Percentiles rank a stretch among this genome's conserved stretches.
phyloP scores from a whole-genome alignment of 1,140 invertebrate genomes.

The Alviniconcha marisindica region DNA sequence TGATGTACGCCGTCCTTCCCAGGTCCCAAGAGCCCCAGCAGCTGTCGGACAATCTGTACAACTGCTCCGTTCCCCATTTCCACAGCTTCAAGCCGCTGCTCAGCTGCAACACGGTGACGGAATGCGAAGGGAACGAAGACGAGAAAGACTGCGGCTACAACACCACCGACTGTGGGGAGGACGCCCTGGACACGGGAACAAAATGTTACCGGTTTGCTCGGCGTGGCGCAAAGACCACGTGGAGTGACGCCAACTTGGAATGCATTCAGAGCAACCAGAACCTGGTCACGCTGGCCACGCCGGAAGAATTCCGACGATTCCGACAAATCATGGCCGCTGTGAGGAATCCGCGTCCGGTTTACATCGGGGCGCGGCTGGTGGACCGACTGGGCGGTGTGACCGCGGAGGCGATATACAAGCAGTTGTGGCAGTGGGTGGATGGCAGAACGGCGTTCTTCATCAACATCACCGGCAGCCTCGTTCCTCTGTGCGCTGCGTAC shows the following conservation, averaged over 20 bases:
- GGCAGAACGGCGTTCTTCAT: background rate
- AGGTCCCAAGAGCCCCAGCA: background rate
- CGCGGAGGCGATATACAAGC: background rate
- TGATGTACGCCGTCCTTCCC: background rate
- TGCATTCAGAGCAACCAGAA: background rate
- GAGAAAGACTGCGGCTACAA: background rate
- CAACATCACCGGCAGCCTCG: too few relatives aligned
- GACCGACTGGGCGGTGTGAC: background rate
- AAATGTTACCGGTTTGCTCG: background rate
- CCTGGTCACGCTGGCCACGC: background rate
- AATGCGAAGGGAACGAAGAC: background rate
- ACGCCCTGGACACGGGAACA: background rate
- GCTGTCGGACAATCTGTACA: too few relatives aligned
- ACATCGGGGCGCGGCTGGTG: background rate
- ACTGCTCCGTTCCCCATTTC: constrained; percentile 13
- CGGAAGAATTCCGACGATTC: background rate
- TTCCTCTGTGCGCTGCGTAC: background rate
- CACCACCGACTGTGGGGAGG: background rate
- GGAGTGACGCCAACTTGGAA: background rate
- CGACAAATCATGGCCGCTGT: background rate
- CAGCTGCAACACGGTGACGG: background rate
- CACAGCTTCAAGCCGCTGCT: background rate
- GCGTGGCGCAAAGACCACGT: background rate
- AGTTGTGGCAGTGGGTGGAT: constrained; percentile 16
- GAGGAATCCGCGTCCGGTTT: background rate